Conservation (phyloP, 2,797 vertebrate genomes). For the Muscicapa striata region DNA sequence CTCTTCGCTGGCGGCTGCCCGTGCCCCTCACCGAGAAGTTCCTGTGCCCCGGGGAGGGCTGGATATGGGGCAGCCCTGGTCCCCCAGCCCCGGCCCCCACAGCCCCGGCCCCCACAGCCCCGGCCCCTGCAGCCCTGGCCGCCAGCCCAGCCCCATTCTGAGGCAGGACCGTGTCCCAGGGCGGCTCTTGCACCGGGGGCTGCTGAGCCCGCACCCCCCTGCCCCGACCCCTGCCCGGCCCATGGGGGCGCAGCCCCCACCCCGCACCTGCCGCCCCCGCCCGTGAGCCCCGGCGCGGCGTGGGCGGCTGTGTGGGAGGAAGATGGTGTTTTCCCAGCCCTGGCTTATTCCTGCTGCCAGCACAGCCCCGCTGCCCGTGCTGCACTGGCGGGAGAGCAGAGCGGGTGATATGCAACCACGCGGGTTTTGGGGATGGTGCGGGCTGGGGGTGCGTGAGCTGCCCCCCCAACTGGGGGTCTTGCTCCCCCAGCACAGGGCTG, state of each 20-base stretch:
- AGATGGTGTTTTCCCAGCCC: slow-evolving; percentile 44
- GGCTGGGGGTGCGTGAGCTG: background rate
- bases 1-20: background rate
- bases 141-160: background rate
- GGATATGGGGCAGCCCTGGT: rapidly evolving
- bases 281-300: background rate
- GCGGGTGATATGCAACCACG: rapidly evolving
- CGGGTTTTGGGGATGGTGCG: background rate
- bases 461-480: background rate
- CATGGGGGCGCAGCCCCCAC: background rate
- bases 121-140: rapidly evolving
- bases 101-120: background rate
- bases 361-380: background rate
- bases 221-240: background rate
- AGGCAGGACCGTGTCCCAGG: background rate
- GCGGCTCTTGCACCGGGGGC: rapidly evolving
- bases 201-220: background rate
- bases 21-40: background rate
- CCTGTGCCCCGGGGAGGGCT: background rate
- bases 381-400: background rate
- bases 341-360: background rate
- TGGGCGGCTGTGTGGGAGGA: slow-evolving; percentile 19
- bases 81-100: background rate
- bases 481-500: background rate
- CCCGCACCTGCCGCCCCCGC: background rate